Base-by-base conservation (phyloP, 1,140 invertebrate species). In the Drosophila paulistorum region DNA sequence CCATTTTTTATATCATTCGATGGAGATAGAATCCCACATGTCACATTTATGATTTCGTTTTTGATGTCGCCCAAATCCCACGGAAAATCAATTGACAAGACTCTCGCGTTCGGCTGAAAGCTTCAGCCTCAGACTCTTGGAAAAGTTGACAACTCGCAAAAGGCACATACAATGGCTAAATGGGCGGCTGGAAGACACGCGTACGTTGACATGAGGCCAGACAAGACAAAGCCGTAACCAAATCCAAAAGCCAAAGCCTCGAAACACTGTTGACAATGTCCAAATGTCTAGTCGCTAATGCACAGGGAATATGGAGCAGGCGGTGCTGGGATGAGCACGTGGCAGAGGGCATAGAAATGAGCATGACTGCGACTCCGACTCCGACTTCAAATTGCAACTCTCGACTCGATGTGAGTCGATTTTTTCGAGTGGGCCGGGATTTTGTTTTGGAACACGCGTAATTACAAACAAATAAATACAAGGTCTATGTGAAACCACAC, bases 391-490 rank as follows among this genome's bases (percentile, higher is more conserved):
- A 65, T 51, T 55, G 42, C 66, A 45, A 66, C 68, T 42, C 45
- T 48, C 14, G 45, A 51, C 17, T 51, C 45, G 23, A 51, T 23
- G 5, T 9, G 63, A 65, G 63, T 41, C 45, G 35, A 54, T 55
- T 57, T 35, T 81, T 68, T 87, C 84, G 79, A 86, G 84, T 86
- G 65, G 79, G 83, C 72, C 82, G 81, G 74, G 81, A 86, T 86
- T 86, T 90, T 71, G 76, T 85, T 68, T 82, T 78, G 64, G 77
- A 87, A 72, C 82, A 86, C 74, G 74, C 83, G 82, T 87, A 90
- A 90, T 90, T 90, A 90, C 87, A 90, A 90, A 87, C 82, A 90
- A 90, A 90, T 90, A 83, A 87, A 90, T 80, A 80, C 69, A 35
- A 37, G 54, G 66, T 64, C 68, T 45, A 37, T 17, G 35, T 11